Conservation (phyloP, 2,797 vertebrate genomes). For the Mus caroli region DNA sequence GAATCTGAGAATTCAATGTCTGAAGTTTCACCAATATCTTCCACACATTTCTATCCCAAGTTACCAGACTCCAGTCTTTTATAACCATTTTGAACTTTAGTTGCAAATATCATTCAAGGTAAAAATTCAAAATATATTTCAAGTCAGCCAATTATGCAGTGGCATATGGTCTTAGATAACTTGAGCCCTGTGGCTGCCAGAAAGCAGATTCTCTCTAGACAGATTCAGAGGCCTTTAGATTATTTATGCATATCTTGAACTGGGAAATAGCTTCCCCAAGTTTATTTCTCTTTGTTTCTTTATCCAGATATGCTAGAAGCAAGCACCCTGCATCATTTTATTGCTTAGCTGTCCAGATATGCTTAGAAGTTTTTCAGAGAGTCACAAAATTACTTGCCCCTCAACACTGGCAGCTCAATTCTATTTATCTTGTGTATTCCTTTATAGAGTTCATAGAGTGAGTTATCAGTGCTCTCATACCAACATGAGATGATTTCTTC, state of each 20-base stretch:
- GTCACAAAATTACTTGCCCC: background rate
- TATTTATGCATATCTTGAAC: background rate
- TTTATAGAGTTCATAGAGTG: background rate
- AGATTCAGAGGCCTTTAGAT: background rate
- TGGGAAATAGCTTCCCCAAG: background rate
- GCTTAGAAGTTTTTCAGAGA: background rate
- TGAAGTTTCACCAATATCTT: background rate
- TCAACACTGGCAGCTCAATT: background rate
- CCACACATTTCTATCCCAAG: background rate
- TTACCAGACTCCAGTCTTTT: background rate
- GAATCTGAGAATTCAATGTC: background rate
- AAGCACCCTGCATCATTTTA: background rate
- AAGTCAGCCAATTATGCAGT: background rate
- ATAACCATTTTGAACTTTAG: background rate
- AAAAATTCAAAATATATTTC: background rate
- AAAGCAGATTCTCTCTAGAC: no score
- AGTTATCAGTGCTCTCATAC: background rate
- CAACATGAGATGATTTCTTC: background rate
- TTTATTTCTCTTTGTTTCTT: background rate
- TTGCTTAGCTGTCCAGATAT: no score
- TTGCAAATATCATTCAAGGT: background rate
- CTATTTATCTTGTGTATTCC: background rate
- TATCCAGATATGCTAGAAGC: background rate
- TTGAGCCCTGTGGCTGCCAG: background rate
- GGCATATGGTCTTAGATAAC: background rate